Evolutionary conservation across 1,140 invertebrate species (phyloP), one percentile per base, ranked within the genome.

Genomic region (Acromyrmex echinatior): DNA sequence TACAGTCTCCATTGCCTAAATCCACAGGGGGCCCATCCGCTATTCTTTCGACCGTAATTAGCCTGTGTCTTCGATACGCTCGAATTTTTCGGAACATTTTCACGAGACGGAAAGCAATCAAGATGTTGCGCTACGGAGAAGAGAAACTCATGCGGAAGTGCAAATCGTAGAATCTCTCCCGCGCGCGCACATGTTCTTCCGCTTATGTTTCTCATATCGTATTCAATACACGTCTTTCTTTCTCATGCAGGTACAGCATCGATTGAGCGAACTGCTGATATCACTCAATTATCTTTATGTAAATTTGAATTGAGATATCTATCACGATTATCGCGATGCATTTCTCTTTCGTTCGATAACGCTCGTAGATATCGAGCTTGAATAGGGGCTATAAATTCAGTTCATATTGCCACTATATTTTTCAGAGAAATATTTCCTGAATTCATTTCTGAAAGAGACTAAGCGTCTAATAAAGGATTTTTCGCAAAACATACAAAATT

Each of bases 21-120:
- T 31, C 51, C 4, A 9, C 28, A 21, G 87, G 74, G 60, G 62
- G 28, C 31, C 28, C 21, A 18, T 16, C 5, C 45, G 56, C 68
- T 56, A 39, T 84, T 88, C 62, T 76, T 86, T 82, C 25, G 35
- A 51, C n/a, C 35, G 80, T 87, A 90, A 89, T 92, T 90, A 90
- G 86, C 80, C 68, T 74, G 79, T 85, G 79, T 88, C 74, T 88
- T 77, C 76, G 82, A 88, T 58, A 88, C 87, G 84, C 84, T 91
- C 68, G 81, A 56, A 88, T 60, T 78, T 90, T 88, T 91, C 60
- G 84, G 62, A 35, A 87, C 89, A 77, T 90, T 91, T 86, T 82
- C 77, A 45, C 60, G 45, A n/a, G 51, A 56, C 56, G 65, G 51
- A 87, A 78, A 89, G 60, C 28, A 68, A 63, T 45, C 53, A 62